Conservation (phyloP, 2,888 invertebrate species). For the Pteria penguin region DNA sequence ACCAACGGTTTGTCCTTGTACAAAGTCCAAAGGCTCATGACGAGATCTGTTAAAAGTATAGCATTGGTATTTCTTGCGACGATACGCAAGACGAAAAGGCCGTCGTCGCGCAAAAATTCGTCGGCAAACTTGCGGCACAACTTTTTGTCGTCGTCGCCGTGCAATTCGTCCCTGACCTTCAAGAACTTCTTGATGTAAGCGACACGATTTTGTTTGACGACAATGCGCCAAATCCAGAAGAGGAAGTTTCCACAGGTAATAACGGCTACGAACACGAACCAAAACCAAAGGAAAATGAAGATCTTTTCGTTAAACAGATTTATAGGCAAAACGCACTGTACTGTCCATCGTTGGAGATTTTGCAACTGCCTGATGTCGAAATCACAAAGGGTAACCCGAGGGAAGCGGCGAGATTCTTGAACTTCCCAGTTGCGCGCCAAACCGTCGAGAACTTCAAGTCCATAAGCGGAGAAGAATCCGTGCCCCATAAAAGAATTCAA, state of each 20-base stretch:
- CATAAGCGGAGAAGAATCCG: constrained; percentile 71
- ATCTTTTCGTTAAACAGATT: constrained; percentile 76
- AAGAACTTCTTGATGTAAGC: constrained; percentile 73
- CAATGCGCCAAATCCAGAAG: constrained; percentile 69
- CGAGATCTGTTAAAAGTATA: constrained; percentile 71
- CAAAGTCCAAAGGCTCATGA: constrained; percentile 67
- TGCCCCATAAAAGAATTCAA: constrained; percentile 72
- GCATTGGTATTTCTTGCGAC: constrained; percentile 73
- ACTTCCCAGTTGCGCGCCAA: constrained; percentile 62
- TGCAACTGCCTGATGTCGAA: constrained; percentile 73
- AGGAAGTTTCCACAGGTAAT: constrained; percentile 69
- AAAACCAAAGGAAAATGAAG: constrained; percentile 75
- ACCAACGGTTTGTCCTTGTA: constrained; percentile 68
- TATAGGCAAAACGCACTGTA: constrained; percentile 73
- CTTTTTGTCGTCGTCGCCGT: constrained; percentile 68
- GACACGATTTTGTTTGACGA: constrained; percentile 66
- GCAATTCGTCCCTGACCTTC: constrained; percentile 68
- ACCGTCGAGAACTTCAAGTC: constrained; percentile 66
- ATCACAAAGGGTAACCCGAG: constrained; percentile 72
- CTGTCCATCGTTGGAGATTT: constrained; percentile 72
- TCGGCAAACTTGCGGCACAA: constrained; percentile 71
- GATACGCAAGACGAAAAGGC: constrained; percentile 70
- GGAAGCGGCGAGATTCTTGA: constrained; percentile 69
- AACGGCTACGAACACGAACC: constrained; percentile 71
- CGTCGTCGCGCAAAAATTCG: constrained; percentile 72